Percentiles rank a stretch among this genome's conserved stretches.
These are phyloP conservation scores for Coelopa pilipes DNA, from an alignment of 2,888 invertebrate species.

Conservation along the genomic window DNA sequence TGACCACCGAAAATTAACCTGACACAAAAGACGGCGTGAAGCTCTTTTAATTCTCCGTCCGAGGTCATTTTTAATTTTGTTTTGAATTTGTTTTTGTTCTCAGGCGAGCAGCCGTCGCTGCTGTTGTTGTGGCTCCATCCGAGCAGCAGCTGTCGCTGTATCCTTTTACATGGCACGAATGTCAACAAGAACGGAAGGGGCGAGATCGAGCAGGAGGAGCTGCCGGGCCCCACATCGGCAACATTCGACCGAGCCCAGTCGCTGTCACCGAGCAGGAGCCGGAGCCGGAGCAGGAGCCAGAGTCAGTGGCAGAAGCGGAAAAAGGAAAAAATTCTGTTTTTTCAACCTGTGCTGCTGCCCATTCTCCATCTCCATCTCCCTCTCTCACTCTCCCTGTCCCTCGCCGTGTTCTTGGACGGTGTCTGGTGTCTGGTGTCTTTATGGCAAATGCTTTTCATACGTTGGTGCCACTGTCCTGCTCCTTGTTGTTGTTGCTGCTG, in stretches of 20 bases:
- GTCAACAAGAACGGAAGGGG: background rate
- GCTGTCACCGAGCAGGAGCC: slow-evolving; percentile 1
- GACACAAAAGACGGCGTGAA: background rate
- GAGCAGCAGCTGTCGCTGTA: slow-evolving; percentile 8
- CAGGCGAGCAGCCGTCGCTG: background rate
- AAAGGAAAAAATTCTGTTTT: background rate
- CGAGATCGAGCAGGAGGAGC: background rate
- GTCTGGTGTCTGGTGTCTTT: slow-evolving; percentile 25
- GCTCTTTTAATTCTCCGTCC: slow-evolving; percentile 19
- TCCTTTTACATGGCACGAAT: background rate
- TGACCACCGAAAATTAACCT: slow-evolving; percentile 23
- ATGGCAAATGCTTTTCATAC: slow-evolving; percentile 25
- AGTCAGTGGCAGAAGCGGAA: background rate
- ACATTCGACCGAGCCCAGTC: slow-evolving; percentile 1
- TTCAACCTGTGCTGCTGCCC: background rate
- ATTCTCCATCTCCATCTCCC: no score
- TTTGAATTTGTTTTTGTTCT: background rate
- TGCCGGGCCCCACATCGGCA: no score
- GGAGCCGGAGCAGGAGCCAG: no score
- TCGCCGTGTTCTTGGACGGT: no score
- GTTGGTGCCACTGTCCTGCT: background rate
- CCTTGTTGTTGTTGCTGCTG: background rate
- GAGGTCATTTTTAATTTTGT: slow-evolving; percentile 5
- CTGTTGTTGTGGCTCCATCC: slow-evolving; percentile 5
- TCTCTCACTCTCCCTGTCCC: no score